Percentiles rank a stretch among this genome's conserved stretches.
Evolutionary conservation across 64 coral and sea anemone species (phyloP).

Genomic region (Actinia tenebrosa): DNA sequence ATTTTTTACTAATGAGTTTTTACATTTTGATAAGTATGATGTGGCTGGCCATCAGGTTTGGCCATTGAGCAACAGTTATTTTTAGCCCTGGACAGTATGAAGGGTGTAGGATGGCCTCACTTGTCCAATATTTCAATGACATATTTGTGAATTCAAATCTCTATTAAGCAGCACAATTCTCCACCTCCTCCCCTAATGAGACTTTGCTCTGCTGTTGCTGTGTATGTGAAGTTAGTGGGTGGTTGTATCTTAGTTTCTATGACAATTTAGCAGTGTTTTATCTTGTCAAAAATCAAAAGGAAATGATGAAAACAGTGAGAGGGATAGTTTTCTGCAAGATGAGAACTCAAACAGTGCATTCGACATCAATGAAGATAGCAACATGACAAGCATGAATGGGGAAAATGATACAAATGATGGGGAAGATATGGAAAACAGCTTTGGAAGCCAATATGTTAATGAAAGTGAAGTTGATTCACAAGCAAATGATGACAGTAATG

Average conservation of each 20-base stretch:
- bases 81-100: too few relatives aligned
- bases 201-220: too few relatives aligned
- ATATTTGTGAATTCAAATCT: too few relatives aligned
- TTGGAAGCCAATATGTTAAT: constrained; percentile 58
- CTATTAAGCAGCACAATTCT: too few relatives aligned
- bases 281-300: constrained; percentile 10
- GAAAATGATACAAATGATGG: constrained; percentile 61
- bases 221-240: too few relatives aligned
- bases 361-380: constrained; percentile 71
- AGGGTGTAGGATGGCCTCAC: too few relatives aligned
- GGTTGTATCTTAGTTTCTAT: too few relatives aligned
- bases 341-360: constrained; percentile 61
- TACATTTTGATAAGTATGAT: too few relatives aligned
- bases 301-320: constrained; percentile 45
- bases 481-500: constrained; percentile 31
- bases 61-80: too few relatives aligned
- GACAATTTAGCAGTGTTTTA: not conserved
- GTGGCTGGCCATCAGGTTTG: too few relatives aligned
- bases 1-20: not conserved
- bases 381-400: constrained; percentile 48
- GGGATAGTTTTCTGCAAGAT: constrained; percentile 37
- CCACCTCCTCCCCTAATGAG: too few relatives aligned
- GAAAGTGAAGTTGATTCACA: constrained; percentile 48
- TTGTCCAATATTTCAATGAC: too few relatives aligned
- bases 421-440: constrained; percentile 64